These are phyloP conservation scores for Malthinus flaveolus DNA, from an alignment of 2,888 invertebrate genomes.

Conservation along the genomic window DNA sequence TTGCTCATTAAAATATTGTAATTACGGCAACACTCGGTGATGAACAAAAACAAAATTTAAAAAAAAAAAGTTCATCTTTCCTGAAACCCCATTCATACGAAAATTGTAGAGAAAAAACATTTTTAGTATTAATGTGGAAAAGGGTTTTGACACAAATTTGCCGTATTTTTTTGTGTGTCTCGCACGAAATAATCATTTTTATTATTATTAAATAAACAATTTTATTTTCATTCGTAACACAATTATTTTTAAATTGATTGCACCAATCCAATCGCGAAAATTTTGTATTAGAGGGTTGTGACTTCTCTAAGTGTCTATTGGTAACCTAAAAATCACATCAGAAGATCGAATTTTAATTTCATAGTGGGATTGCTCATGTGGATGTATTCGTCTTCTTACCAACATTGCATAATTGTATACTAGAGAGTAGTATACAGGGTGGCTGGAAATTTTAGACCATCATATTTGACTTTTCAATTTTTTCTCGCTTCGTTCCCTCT, in stretches of 20 bases:
- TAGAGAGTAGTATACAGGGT: not conserved
- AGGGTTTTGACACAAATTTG: slow-evolving; percentile 25
- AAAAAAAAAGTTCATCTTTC: slow-evolving; percentile 22
- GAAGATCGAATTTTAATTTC: slow-evolving; percentile 43
- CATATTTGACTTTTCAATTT: too few species aligned
- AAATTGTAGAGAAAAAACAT: slow-evolving; percentile 22
- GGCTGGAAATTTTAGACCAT: too few species aligned
- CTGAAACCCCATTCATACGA: slow-evolving; percentile 39
- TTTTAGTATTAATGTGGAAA: slow-evolving; percentile 6
- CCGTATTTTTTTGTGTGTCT: slow-evolving; percentile 39
- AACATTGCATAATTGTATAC: slow-evolving; percentile 19
- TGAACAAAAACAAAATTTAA: slow-evolving; percentile 40
- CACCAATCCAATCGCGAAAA: slow-evolving; percentile 25
- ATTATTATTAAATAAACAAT: not conserved
- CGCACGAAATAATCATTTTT: slow-evolving; percentile 34
- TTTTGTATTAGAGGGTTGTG: slow-evolving; percentile 20
- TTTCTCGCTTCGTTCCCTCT: too few species aligned
- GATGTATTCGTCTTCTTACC: slow-evolving; percentile 7
- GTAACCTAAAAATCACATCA: slow-evolving; percentile 46
- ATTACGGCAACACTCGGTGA: slow-evolving; percentile 43
- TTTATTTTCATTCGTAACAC: not conserved
- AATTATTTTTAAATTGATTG: slow-evolving; percentile 24
- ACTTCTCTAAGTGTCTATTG: slow-evolving; percentile 42
- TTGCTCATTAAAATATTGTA: slow-evolving; percentile 54
- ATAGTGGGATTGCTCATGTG: slow-evolving; percentile 17